phyloP scores from a whole-genome alignment of 1,140 invertebrate genomes.

The Drosophila tropicalis region DNA sequence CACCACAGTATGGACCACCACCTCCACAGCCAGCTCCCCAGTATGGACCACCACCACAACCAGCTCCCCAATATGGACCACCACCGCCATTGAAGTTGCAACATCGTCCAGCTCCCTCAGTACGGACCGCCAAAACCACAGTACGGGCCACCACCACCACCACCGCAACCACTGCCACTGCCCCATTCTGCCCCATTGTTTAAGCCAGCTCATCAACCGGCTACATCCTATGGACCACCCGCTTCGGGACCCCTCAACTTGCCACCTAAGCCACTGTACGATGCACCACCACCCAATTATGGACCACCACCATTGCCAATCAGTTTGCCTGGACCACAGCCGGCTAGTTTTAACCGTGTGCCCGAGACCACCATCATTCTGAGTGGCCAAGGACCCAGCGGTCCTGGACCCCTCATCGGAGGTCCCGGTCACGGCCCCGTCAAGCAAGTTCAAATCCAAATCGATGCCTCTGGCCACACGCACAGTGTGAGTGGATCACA shows the following conservation, averaged over 20 bases:
- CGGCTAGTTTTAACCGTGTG: conserved; percentile 42
- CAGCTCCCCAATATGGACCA: conserved; percentile 76
- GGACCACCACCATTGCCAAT: conserved; percentile 67
- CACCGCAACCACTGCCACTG: conserved; percentile 77
- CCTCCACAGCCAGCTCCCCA: conserved; percentile 78
- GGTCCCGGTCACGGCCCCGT: conserved; percentile 32
- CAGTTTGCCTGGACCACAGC: conserved; percentile 50
- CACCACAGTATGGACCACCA: conserved; percentile 80
- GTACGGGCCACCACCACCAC: conserved; percentile 70
- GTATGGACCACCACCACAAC: conserved; percentile 84
- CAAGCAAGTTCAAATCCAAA: conserved; percentile 76
- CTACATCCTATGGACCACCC: conserved; percentile 81
- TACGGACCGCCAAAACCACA: conserved; percentile 82
- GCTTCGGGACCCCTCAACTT: conserved; percentile 71
- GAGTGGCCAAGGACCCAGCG: conserved; percentile 39
- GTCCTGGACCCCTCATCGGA: conserved; percentile 7
- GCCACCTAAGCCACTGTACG: conserved; percentile 66
- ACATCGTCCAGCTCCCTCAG: conserved; percentile 83
- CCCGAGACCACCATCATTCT: conserved; percentile 67
- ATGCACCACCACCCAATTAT: conserved; percentile 74
- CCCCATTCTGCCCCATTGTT: conserved; percentile 68
- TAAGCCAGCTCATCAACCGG: conserved; percentile 68
- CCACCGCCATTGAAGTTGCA: conserved; percentile 83
- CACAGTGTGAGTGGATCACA: conserved; percentile 74
- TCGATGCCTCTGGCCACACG: conserved; percentile 72